A percentile compares a stretch with the other conserved stretches of the same genome.
phyloP scores from a whole-genome alignment of 1,140 invertebrate genomes.

The Diorhabda sublineata region DNA sequence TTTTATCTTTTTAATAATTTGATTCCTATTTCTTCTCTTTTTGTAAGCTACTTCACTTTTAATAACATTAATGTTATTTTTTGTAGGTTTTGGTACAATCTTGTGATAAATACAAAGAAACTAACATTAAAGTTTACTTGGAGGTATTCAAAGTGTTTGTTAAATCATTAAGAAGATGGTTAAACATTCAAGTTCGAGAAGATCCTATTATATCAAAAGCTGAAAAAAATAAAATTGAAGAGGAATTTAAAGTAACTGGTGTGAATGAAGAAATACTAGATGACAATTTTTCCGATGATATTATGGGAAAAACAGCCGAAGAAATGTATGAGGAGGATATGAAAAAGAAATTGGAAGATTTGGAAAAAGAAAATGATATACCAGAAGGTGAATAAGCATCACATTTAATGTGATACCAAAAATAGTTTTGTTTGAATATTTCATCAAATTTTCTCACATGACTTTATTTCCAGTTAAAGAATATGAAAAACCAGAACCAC shows the following conservation, averaged over 20 bases:
- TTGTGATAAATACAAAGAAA: constrained; percentile 53
- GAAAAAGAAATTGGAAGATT: constrained; percentile 37
- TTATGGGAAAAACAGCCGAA: constrained; percentile 49
- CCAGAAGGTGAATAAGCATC: constrained; percentile 18
- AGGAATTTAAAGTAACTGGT: constrained; percentile 33
- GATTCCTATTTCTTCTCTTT: too few relatives aligned
- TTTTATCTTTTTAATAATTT: too few relatives aligned
- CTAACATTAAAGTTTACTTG: constrained; percentile 55
- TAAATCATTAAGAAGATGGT: constrained; percentile 54
- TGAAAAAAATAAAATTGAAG: constrained; percentile 33
- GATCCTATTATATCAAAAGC: constrained; percentile 34
- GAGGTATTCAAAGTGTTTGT: constrained; percentile 63
- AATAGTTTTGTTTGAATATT: too few relatives aligned
- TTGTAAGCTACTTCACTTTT: too few relatives aligned
- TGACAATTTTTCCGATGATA: constrained; percentile 44
- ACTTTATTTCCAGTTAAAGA: constrained; percentile 38
- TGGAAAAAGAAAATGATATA: constrained; percentile 28
- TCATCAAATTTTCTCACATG: neutral
- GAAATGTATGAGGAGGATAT: constrained; percentile 56
- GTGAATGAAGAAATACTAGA: constrained; percentile 21
- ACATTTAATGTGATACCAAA: too few relatives aligned
- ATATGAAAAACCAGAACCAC: constrained; percentile 49
- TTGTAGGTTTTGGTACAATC: constrained; percentile 56
- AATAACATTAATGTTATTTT: neutral
- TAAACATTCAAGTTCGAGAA: constrained; percentile 29